phyloP scores from a whole-genome alignment of 2,888 invertebrate species.

The Sicus ferrugineus region DNA sequence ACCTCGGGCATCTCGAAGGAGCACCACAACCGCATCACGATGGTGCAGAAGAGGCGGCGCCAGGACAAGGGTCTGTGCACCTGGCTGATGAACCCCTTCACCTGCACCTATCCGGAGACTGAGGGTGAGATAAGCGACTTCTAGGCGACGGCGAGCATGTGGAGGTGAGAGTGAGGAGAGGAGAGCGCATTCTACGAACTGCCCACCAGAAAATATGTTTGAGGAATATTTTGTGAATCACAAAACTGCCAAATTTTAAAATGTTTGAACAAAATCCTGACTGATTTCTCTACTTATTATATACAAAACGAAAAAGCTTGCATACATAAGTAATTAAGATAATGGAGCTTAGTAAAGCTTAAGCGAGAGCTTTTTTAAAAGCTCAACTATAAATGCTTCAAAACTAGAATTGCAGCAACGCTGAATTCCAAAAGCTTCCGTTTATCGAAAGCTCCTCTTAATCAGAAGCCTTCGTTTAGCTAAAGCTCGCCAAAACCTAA shows the following conservation, averaged over 20 bases:
- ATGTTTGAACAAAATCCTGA: slow-evolving; percentile 23
- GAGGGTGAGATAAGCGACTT: slow-evolving; percentile 75
- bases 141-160: slow-evolving; percentile 40
- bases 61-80: slow-evolving; percentile 79
- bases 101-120: slow-evolving; percentile 79
- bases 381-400: slow-evolving; percentile 12
- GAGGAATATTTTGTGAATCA: slow-evolving; percentile 4
- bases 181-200: slow-evolving; percentile 25
- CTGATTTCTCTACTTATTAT: slow-evolving; percentile 15
- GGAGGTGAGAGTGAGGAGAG: background rate
- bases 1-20: slow-evolving; percentile 71
- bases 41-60: slow-evolving; percentile 68
- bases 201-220: slow-evolving; percentile 44
- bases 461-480: background rate
- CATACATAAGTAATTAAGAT: background rate
- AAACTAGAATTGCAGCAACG: background rate
- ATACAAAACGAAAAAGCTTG: slow-evolving; percentile 8
- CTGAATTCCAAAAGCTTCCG: background rate
- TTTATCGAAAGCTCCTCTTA: background rate
- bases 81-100: slow-evolving; percentile 79
- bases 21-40: slow-evolving; percentile 60
- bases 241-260: slow-evolving; percentile 35
- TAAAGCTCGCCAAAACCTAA: background rate
- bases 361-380: background rate
- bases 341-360: background rate